These are phyloP conservation scores for Margarornis squamiger DNA, from an alignment of 2,797 vertebrate species.

Conservation along the genomic window DNA sequence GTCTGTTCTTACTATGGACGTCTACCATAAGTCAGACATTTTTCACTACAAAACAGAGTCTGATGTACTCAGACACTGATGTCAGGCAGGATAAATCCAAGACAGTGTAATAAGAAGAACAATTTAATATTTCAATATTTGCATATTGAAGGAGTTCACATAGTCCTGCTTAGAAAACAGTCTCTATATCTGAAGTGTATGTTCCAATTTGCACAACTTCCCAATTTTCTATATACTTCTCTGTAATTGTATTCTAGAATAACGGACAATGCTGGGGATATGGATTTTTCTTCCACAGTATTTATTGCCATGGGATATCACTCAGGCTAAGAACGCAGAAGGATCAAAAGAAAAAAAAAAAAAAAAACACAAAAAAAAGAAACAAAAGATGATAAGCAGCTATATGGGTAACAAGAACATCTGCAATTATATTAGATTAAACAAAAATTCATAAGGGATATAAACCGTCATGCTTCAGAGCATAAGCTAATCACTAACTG, in stretches of 20 bases:
- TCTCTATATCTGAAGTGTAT: neutral
- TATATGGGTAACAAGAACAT: constrained; percentile 56
- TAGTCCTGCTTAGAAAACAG: neutral
- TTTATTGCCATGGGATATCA: constrained; percentile 21
- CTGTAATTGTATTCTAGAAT: neutral
- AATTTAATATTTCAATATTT: neutral
- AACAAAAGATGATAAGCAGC: constrained; percentile 26
- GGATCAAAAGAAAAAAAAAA: neutral
- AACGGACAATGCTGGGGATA: neutral
- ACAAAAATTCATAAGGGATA: constrained; percentile 64
- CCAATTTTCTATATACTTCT: neutral
- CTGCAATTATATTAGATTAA: constrained; percentile 66
- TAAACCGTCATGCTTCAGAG: constrained; percentile 65
- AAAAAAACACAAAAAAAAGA: neutral
- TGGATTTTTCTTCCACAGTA: constrained; percentile 7
- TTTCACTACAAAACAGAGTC: neutral
- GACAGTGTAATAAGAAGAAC: neutral
- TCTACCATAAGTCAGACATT: neutral
- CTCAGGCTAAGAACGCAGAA: neutral
- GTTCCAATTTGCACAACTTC: neutral
- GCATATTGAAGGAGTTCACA: neutral
- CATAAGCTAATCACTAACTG: constrained; percentile 66
- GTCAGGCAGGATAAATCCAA: neutral
- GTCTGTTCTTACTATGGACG: neutral
- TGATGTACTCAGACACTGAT: neutral